Evolutionary conservation across 2,797 vertebrate genomes (phyloP).

Genomic region (Sebastes elongatus): DNA sequence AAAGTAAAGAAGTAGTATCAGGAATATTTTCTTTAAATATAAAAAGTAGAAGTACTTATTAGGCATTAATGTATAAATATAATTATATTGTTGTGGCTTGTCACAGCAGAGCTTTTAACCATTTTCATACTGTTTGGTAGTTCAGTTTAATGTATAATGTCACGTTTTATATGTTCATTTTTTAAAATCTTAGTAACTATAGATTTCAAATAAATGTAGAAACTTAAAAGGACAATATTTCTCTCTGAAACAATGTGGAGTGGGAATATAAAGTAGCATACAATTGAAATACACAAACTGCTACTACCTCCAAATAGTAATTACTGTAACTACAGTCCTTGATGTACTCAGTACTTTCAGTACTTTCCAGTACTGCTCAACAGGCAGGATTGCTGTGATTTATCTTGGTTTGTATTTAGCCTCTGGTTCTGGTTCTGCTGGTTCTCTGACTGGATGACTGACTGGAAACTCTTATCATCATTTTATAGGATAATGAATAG

Average conservation of each 20-base stretch:
- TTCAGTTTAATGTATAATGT: neutral
- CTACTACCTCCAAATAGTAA: neutral
- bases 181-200: neutral
- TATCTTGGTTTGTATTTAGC: neutral
- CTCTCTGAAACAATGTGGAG: neutral
- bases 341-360: neutral
- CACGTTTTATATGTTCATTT: neutral
- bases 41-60: neutral
- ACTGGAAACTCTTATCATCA: neutral
- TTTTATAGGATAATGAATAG: neutral
- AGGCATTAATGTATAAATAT: neutral
- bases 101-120: neutral
- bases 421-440: no score
- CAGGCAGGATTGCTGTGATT: neutral
- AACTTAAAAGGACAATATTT: no score
- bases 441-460: neutral
- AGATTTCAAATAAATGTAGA: neutral
- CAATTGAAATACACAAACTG: no score
- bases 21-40: no score
- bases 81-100: neutral
- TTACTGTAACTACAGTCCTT: neutral
- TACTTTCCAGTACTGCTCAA: neutral
- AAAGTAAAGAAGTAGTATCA: no score
- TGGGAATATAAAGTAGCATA: neutral
- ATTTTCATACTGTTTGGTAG: neutral